These are phyloP conservation scores for Mystacides longicornis DNA, from an alignment of 2,888 invertebrate genomes.

Conservation along the genomic window DNA sequence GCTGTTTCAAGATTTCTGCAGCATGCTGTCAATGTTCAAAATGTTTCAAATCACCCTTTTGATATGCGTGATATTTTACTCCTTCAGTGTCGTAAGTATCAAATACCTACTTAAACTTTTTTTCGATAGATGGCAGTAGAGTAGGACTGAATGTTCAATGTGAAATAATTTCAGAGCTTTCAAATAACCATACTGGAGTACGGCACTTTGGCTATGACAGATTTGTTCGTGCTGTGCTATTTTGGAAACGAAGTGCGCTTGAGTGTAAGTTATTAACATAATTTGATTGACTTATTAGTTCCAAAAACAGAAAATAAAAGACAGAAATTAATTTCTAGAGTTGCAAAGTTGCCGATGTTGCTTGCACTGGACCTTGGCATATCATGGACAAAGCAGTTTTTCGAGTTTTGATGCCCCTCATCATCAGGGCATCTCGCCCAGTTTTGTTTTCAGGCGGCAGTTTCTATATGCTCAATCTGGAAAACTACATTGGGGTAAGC, in stretches of 20 bases:
- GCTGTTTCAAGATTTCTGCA: slow-evolving; percentile 33
- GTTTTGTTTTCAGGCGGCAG: slow-evolving; percentile 24
- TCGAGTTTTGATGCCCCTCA: slow-evolving; percentile 18
- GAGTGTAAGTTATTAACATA: slow-evolving; percentile 11
- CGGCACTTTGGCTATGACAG: slow-evolving; percentile 14
- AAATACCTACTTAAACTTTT: not conserved
- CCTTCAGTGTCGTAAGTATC: slow-evolving; percentile 31
- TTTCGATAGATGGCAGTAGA: too few relatives aligned
- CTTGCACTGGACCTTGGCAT: slow-evolving; percentile 11
- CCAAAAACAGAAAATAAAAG: too few relatives aligned
- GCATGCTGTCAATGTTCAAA: slow-evolving; percentile 33
- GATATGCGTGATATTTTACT: slow-evolving; percentile 34
- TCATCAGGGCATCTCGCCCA: slow-evolving; percentile 21
- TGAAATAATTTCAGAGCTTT: slow-evolving; percentile 19
- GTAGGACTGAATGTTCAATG: too few relatives aligned
- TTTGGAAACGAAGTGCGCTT: slow-evolving; percentile 24
- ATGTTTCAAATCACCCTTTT: slow-evolving; percentile 32
- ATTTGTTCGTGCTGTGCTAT: slow-evolving; percentile 22
- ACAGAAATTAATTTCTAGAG: slow-evolving; percentile 18
- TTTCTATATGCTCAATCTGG: slow-evolving; percentile 25
- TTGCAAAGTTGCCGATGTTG: slow-evolving; percentile 5
- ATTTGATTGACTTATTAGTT: not conserved
- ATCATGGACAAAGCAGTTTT: slow-evolving; percentile 11
- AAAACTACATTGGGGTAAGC: slow-evolving; percentile 25
- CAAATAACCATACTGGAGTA: slow-evolving; percentile 23